Evolutionary conservation across 2,113 vertebrate genomes (phyloP), one percentile per base, ranked within the genome.

Genomic region (Alexandromys fortis): DNA sequence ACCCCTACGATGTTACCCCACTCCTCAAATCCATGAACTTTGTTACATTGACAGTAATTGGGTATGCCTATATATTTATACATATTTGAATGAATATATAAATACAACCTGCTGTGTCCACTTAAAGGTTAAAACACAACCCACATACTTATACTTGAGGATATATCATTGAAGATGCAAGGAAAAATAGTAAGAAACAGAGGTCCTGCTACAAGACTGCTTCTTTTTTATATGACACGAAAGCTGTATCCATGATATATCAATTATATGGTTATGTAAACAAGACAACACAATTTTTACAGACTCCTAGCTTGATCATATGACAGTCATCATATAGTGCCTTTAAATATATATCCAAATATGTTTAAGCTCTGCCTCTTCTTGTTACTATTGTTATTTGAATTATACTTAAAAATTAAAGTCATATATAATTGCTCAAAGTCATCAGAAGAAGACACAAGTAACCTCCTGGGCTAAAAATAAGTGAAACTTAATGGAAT

Each of bases 391-490:
- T 45, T 92, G 1, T 38, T 12, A 55, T 85, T 7, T 67, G 30
- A 87, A 89, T 92, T 81, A 72, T 67, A 73, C 2, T 65, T 87
- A n/a, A 72, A 94, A 89, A 55, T 63, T 35, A 86, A 75, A 35
- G 35, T 65, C 52, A 89, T 52, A 30, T n/a, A 49, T 2, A 89
- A 4, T 61, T 77, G 79, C 81, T 79, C 61, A 95, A 95, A 85
- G 47, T 96, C 28, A 92, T 72, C 11, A 14, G 35, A 55, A 91
- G 21, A 19, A 68, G 12, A 96, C 0, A n/a, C 22, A 94, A 42
- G 21, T 72, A 21, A 90, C 78, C 24, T 96, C 7, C 24, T 94
- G 67, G 2, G 6, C 65, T 94, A 21, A 4, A 92, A 45, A 13
- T 85, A 12, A 89, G 2, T 75, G 58, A 72, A 93, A 87, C 11